Evolutionary conservation across 1,140 invertebrate species (phyloP).

Genomic region (Drosophila aff.): DNA sequence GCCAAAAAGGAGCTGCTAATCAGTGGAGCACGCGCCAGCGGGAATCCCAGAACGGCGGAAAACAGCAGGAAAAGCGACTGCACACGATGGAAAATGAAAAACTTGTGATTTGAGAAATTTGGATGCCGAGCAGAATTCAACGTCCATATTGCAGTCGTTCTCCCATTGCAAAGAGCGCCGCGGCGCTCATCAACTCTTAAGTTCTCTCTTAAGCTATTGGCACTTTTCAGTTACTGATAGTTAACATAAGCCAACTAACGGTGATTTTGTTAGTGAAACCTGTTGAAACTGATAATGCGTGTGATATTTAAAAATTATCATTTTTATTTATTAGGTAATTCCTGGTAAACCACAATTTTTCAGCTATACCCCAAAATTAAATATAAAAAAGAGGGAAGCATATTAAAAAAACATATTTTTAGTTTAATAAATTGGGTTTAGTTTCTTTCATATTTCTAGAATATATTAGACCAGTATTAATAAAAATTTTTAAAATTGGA

Average conservation of each 20-base stretch:
- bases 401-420: too few species aligned
- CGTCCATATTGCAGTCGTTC: neutral
- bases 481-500: too few species aligned
- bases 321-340: too few species aligned
- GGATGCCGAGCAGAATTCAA: constrained; percentile 10
- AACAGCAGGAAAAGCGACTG: constrained; percentile 47
- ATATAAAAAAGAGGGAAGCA: too few species aligned
- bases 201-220: neutral
- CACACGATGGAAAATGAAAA: constrained; percentile 65
- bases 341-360: too few species aligned
- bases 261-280: constrained; percentile 5
- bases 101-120: constrained; percentile 28
- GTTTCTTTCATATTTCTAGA: neutral
- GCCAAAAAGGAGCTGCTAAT: constrained; percentile 13
- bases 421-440: neutral
- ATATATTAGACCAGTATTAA: too few species aligned
- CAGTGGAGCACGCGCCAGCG: constrained; percentile 36
- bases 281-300: neutral
- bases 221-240: neutral
- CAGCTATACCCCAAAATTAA: too few species aligned
- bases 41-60: constrained; percentile 39
- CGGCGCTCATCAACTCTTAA: neutral
- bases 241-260: neutral
- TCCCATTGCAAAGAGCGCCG: neutral
- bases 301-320: neutral